Evolutionary conservation across 2,888 invertebrate species (phyloP), one percentile per base, ranked within the genome.

Genomic region (Rhogogaster chlorosoma): DNA sequence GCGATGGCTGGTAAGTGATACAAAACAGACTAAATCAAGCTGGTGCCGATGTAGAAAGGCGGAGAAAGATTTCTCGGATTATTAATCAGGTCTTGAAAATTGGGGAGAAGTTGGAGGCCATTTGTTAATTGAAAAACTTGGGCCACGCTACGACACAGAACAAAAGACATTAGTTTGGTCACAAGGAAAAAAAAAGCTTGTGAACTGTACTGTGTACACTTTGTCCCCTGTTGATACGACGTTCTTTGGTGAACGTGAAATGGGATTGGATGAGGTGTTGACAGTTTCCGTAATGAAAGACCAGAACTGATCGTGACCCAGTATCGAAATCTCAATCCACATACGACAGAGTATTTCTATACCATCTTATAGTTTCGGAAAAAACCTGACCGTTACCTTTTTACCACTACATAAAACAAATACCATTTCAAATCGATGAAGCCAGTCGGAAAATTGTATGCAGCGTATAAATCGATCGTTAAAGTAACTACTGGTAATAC

Each of bases 111-210:
- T 61, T 38, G 0, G 57, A 26, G 22, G 29, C 80, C 61, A 80
- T 80, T 80, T 80, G 61, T 61, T 80, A 80, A 80, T 80, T 80
- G 61, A 26, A 80, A 80, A 80, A 61, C 49, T 53, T 77, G 29
- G 32, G 18, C 53, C 53, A 32, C 77, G 22, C 57, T 36, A 12
- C n/a, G 38, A 80, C 36, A 61, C 53, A 32, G 77, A 49, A 49
- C 29, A 49, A 49, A 77, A 26, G 36, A 36, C 61, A 26, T 78
- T 53, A 36, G 38, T 29, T 78, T 61, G 38, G 32, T 53, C 49
- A 61, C 36, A 26, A 36, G 36, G n/a, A 45, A 18, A 57, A 29
- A 38, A 32, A 78, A 32, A 78, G 53, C 29, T 45, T 45, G 32
- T 22, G 53, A 53, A 29, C 78, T 32, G 42, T 75, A 10, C n/a